These are phyloP conservation scores for Mesocentrotus franciscanus DNA, from an alignment of 53 echinoderm and acorn worm species.

Conservation along the genomic window DNA sequence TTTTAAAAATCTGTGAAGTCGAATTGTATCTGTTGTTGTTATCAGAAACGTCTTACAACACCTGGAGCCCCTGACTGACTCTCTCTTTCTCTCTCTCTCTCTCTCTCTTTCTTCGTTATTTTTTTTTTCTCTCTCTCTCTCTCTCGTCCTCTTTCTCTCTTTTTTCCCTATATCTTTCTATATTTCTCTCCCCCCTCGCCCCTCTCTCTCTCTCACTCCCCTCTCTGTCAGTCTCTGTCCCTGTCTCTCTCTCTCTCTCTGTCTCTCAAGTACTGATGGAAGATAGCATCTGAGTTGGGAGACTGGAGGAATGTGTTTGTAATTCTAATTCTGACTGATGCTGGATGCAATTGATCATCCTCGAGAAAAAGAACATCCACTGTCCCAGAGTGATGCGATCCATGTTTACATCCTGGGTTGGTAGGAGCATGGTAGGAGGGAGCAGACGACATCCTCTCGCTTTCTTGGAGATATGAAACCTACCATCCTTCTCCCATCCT, in stretches of 20 bases:
- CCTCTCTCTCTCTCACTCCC: neutral
- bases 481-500: neutral
- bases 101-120: too few species aligned
- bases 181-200: too few species aligned
- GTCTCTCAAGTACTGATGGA: constrained; percentile 23
- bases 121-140: neutral
- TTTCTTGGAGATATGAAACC: neutral
- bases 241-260: neutral
- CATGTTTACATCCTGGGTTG: neutral
- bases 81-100: neutral
- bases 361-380: neutral
- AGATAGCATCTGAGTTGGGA: constrained; percentile 5
- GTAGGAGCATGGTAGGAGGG: neutral
- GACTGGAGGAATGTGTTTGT: constrained; percentile 25
- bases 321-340: neutral
- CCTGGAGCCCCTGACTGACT: neutral
- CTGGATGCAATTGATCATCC: neutral
- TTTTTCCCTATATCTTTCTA: too few species aligned
- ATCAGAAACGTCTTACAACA: too few species aligned
- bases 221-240: neutral
- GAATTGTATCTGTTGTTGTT: too few species aligned
- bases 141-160: neutral
- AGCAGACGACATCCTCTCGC: neutral
- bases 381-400: constrained; percentile 17
- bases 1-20: too few species aligned